Evolutionary conservation across 23 tunicate species (phyloP).

Genomic region (Ciona savignyi): DNA sequence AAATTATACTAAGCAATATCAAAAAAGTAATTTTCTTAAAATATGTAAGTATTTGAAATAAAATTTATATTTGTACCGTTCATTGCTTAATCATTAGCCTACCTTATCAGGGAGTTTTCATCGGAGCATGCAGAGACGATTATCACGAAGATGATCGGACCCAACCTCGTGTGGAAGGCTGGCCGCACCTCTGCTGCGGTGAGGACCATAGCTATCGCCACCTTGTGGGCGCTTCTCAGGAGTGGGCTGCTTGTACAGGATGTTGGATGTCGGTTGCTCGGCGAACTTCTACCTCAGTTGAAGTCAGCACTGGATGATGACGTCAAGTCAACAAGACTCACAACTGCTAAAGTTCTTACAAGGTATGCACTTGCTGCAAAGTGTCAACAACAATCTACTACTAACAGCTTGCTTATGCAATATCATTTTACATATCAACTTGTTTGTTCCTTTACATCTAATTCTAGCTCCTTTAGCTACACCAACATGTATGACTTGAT

Average conservation of each 20-base stretch:
- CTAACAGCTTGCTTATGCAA: too few species aligned
- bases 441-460: too few species aligned
- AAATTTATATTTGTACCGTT: too few species aligned
- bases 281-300: slow-evolving; percentile 49
- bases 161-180: slow-evolving; percentile 87
- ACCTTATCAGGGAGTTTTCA: slow-evolving; percentile 32
- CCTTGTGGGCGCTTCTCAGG: slow-evolving; percentile 76
- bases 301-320: slow-evolving; percentile 63
- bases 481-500: too few species aligned
- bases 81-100: background rate
- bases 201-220: slow-evolving; percentile 71
- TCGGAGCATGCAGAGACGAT: slow-evolving; percentile 39
- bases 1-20: too few species aligned
- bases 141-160: slow-evolving; percentile 66
- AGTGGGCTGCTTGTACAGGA: slow-evolving; percentile 50
- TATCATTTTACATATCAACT: too few species aligned
- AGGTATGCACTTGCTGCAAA: too few species aligned
- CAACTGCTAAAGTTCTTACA: slow-evolving; percentile 75
- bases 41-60: too few species aligned
- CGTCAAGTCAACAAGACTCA: slow-evolving; percentile 59
- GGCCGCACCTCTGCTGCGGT: slow-evolving; percentile 81
- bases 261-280: slow-evolving; percentile 20
- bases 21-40: too few species aligned
- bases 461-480: too few species aligned
- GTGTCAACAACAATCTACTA: too few species aligned